These are phyloP conservation scores for Dipodomys ordii DNA, from an alignment of 2,113 vertebrate genomes.

Conservation along the genomic window DNA sequence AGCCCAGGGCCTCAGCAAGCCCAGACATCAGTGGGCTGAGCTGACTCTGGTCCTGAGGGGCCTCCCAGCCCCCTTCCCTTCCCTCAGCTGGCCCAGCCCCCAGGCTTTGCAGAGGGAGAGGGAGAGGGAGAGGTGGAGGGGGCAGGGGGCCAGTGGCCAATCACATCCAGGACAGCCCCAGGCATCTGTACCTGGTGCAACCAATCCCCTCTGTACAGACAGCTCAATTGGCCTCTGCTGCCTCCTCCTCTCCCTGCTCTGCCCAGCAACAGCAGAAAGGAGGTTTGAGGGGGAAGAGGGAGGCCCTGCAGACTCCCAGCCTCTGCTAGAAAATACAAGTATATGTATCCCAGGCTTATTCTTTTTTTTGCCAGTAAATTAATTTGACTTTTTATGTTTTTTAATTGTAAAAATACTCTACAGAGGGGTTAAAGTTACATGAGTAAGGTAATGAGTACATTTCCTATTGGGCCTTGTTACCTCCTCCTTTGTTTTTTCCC, in stretches of 20 bases:
- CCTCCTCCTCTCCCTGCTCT: constrained; percentile 66
- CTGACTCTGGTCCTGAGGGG: constrained; percentile 3
- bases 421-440: too few species aligned
- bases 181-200: constrained; percentile 68
- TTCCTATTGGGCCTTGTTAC: too few species aligned
- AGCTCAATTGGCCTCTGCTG: constrained; percentile 50
- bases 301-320: constrained; percentile 69
- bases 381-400: too few species aligned
- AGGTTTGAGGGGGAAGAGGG: constrained; percentile 61
- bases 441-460: too few species aligned
- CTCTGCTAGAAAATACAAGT: constrained; percentile 52
- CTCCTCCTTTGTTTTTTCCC: too few species aligned
- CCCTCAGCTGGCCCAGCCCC: not conserved
- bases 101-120: constrained; percentile 45
- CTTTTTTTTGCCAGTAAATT: not conserved
- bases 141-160: constrained; percentile 47
- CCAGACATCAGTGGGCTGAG: not conserved
- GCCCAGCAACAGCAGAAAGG: constrained; percentile 75
- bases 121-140: not conserved
- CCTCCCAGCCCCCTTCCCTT: not conserved
- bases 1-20: constrained; percentile 30
- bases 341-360: constrained; percentile 63
- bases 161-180: constrained; percentile 55
- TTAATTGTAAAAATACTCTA: too few species aligned
- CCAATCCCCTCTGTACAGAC: constrained; percentile 64